Evolutionary conservation across 2,888 invertebrate genomes (phyloP).

Genomic region (Agriotes lineatus): DNA sequence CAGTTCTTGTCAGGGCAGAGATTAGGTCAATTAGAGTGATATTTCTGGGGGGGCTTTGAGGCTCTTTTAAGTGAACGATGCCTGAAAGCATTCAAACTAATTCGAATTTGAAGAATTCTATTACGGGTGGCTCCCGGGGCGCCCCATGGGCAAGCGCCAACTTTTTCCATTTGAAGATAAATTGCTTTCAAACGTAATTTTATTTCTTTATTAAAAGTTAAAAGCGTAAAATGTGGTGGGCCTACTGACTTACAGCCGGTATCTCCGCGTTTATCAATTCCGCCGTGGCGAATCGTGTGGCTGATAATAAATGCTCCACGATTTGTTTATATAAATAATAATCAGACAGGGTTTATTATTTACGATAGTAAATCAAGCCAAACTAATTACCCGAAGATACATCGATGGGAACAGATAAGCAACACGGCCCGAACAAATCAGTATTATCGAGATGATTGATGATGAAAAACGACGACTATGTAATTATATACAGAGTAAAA

Average conservation of each 20-base stretch:
- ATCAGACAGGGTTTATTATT: slow-evolving; percentile 37
- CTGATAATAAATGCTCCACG: background rate
- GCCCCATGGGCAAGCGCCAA: too few relatives aligned
- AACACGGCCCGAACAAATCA: slow-evolving; percentile 61
- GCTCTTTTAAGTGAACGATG: too few relatives aligned
- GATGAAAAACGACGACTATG: slow-evolving; percentile 63
- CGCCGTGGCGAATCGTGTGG: background rate
- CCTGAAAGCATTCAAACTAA: too few relatives aligned
- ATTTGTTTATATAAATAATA: slow-evolving; percentile 33
- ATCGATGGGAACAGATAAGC: slow-evolving; percentile 60
- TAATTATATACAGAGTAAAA: slow-evolving; percentile 61
- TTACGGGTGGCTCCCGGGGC: too few relatives aligned
- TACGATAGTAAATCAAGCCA: slow-evolving; percentile 32
- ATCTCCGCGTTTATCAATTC: background rate
- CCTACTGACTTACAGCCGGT: background rate
- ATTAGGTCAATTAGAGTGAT: too few relatives aligned
- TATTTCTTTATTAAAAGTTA: too few relatives aligned
- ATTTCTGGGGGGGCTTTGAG: too few relatives aligned
- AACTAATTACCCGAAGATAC: slow-evolving; percentile 49
- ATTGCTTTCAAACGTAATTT: too few relatives aligned
- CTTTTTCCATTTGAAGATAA: too few relatives aligned
- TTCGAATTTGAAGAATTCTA: too few relatives aligned
- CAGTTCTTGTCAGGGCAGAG: too few relatives aligned
- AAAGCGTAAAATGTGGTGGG: background rate
- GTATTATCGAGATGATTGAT: slow-evolving; percentile 65